Conservation (phyloP, 2,888 invertebrate species). For the Pyrrhia umbra region DNA sequence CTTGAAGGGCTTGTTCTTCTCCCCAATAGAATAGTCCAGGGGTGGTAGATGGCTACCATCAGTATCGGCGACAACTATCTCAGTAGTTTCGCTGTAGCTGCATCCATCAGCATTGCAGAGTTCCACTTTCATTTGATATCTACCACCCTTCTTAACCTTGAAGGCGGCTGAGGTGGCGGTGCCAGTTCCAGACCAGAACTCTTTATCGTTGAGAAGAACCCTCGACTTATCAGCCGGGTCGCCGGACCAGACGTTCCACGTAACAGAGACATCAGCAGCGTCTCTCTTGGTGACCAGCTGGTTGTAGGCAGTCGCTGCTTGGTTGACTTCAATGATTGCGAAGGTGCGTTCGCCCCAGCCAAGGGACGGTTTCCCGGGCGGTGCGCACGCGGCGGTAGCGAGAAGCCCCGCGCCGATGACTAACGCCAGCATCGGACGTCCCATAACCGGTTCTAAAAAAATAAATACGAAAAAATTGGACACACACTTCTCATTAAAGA, state of each 20-base stretch:
- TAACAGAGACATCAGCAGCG: constrained; percentile 85
- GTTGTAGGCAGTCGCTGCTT: constrained; percentile 87
- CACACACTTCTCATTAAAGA: constrained; percentile 78
- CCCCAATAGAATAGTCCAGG: constrained; percentile 79
- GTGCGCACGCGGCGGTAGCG: constrained; percentile 73
- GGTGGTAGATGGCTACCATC: constrained; percentile 88
- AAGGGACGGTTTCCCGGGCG: constrained; percentile 83
- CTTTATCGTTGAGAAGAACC: constrained; percentile 79
- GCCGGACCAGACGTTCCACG: constrained; percentile 87
- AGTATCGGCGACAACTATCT: constrained; percentile 86
- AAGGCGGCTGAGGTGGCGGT: constrained; percentile 82
- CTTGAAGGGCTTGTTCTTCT: constrained; percentile 86
- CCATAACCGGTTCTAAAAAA: constrained; percentile 85
- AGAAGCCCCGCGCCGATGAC: constrained; percentile 71
- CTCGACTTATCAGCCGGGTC: constrained; percentile 81
- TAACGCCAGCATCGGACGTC: constrained; percentile 74
- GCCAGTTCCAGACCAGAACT: constrained; percentile 81
- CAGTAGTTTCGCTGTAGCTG: constrained; percentile 81
- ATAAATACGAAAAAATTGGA: constrained; percentile 73
- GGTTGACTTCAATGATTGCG: constrained; percentile 86
- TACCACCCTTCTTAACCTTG: constrained; percentile 85
- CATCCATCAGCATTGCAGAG: constrained; percentile 86
- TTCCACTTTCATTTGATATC: constrained; percentile 84
- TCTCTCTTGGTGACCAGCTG: constrained; percentile 83
- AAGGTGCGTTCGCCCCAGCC: constrained; percentile 88